Base-by-base conservation (phyloP, 2,888 invertebrate genomes). In the Syritta pipiens region DNA sequence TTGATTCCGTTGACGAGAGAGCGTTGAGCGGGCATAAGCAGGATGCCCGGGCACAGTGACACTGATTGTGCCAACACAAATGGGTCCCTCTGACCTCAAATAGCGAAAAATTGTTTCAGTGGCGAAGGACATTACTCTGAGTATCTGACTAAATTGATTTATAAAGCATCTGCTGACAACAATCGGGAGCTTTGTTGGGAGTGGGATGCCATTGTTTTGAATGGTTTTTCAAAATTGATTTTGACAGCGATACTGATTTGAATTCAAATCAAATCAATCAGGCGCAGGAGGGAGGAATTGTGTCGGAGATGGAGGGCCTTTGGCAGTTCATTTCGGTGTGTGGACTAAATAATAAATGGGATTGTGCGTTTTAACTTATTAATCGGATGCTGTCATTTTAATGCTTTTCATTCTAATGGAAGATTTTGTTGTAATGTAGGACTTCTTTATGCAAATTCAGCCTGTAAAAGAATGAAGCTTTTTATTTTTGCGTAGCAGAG, bases 81-180 rank as follows among this genome's bases (percentile, higher is more conserved):
- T 30, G 49, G 26, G 14, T 22, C 9, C 40, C 9, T 24, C 30
- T 67, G 51, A 67, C 59, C 67, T 22, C 30, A 60, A 37, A 53
- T 28, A 17, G 59, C 26, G 22, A 37, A 46, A 46, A 49, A 44
- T 17, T 35, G 44, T 51, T 49, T 28, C 22, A 19, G 55, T 30
- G 2, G 48, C n/a, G n/a, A 4, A 12, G 19, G 19, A 30, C 42
- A 57, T 10, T 19, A 24, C 4, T 10, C 48, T 26, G 17, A 1
- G 49, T 20, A n/a, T n/a, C n/a, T n/a, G n/a, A n/a, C 19, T 49
- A 42, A 42, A 65, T 67, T 59, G 59, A 74, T 59, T 51, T 67
- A 67, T 59, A 51, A 67, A 51, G 44, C 59, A 55, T 55, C 9
- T 60, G 35, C 7, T 10, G 35, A 60, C 46, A 60, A 32, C 17